Conservation (phyloP, 92 coral and sea anemone species). For the Epizoanthus fatuus region DNA sequence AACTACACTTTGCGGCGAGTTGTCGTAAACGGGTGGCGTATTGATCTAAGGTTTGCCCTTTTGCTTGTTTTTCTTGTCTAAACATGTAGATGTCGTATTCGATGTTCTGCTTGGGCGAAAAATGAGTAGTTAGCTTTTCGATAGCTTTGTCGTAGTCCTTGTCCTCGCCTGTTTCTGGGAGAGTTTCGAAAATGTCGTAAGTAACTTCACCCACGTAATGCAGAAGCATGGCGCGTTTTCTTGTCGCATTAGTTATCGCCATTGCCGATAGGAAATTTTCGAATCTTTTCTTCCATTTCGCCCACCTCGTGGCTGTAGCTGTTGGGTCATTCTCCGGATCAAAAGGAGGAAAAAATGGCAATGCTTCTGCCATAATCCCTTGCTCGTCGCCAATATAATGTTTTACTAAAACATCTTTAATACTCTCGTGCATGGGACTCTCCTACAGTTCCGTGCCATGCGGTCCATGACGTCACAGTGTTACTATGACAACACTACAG, state of each 20-base stretch:
- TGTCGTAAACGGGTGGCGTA: conserved; percentile 37
- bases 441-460: too few relatives aligned
- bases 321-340: conserved; percentile 1
- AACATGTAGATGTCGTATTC: conserved; percentile 38
- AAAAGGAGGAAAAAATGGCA: conserved; percentile 19
- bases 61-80: conserved; percentile 41
- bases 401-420: too few relatives aligned
- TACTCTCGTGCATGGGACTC: too few relatives aligned
- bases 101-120: conserved; percentile 29
- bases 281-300: conserved; percentile 25
- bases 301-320: conserved; percentile 9
- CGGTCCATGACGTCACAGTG: too few relatives aligned
- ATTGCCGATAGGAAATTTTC: conserved; percentile 6
- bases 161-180: conserved; percentile 46
- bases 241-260: background rate
- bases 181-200: conserved; percentile 35
- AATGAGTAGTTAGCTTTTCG: background rate
- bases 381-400: background rate
- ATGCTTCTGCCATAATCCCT: background rate
- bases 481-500: too few relatives aligned
- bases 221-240: conserved; percentile 31
- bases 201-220: conserved; percentile 34
- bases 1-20: conserved; percentile 30
- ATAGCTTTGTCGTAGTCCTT: conserved; percentile 36
- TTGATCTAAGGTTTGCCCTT: conserved; percentile 37